Conservation (phyloP, 1,140 invertebrate species). For the Pseudomyrmex pallidus region DNA sequence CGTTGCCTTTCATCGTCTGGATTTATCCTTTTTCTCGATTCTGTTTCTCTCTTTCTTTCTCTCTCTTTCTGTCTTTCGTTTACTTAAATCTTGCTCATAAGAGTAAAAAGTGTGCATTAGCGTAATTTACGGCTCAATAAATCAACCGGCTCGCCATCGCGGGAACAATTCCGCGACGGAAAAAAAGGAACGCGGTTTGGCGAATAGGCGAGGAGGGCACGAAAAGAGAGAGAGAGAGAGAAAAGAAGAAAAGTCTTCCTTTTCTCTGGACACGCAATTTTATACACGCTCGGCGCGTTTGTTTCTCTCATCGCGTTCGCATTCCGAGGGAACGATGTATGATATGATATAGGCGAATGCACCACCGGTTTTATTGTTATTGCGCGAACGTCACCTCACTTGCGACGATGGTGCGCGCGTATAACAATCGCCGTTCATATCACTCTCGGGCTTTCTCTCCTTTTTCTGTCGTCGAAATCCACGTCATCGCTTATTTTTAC, state of each 20-base stretch:
- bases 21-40: background rate
- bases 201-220: background rate
- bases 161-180: slow-evolving; percentile 59
- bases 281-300: slow-evolving; percentile 45
- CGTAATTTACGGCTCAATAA: slow-evolving; percentile 71
- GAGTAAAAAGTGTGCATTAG: slow-evolving; percentile 69
- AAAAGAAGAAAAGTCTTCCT: slow-evolving; percentile 15
- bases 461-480: slow-evolving; percentile 24
- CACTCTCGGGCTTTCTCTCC: background rate
- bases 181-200: slow-evolving; percentile 39
- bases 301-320: slow-evolving; percentile 30
- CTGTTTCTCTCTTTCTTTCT: slow-evolving; percentile 9
- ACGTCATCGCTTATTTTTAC: slow-evolving; percentile 18
- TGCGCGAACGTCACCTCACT: slow-evolving; percentile 19
- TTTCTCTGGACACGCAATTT: slow-evolving; percentile 50
- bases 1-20: slow-evolving; percentile 1
- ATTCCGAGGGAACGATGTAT: slow-evolving; percentile 25
- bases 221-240: background rate
- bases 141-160: slow-evolving; percentile 50
- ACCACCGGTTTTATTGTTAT: slow-evolving; percentile 37
- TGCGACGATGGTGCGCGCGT: background rate
- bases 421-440: slow-evolving; percentile 8
- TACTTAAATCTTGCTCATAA: slow-evolving; percentile 64
- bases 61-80: slow-evolving; percentile 51
- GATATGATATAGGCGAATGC: slow-evolving; percentile 1